Evolutionary conservation across 53 echinoderm and acorn worm genomes (phyloP), one percentile per base, ranked within the genome.

Genomic region (Hippasteria phrygiana): DNA sequence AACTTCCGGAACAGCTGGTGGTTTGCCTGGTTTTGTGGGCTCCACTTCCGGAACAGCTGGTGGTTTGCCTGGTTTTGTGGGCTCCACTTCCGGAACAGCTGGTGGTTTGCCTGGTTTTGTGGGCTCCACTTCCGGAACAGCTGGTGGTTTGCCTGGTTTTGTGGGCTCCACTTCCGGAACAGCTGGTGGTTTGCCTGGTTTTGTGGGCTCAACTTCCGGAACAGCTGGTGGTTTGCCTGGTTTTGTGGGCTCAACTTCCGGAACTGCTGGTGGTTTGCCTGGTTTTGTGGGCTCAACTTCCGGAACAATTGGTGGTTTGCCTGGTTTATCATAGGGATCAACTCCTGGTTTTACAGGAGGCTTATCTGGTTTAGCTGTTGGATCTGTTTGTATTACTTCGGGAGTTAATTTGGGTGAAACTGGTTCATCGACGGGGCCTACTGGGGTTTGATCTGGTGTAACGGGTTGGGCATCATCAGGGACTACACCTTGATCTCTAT

Each of bases 311-410:
- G 73, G 43, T 41, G 11, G 20, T 20, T 18, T 56, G 27, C 3
- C 29, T 29, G 78, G 38, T 3, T 78, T 51, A 50, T 28, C 51
- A 53, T 47, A 2, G n/a, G 75, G 50, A 48, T 51, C 53, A 11
- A 76, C 53, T 32, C 13, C 31, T 34, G 53, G 73, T 4, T 43
- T 20, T 12, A 51, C 76, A 5, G 76, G 50, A 17, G 75, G 75
- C 50, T 47, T 50, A 4, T 47, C 75, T 50, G 50, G 75, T 75
- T 75, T 75, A 32, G 40, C 50, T 13, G 47, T 10, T 18, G 75
- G 12, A 32, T 75, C 75, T 12, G 50, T 50, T 41, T 43, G 13
- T 50, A 42, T 40, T n/a, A 20, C 16, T 8, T n/a, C 43, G 9
- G 74, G 46, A 7, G 12, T 28, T 13, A 48, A 13, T 26, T 42